Evolutionary conservation across 92 coral and sea anemone genomes (phyloP).

Genomic region (Phenganax subtilis): DNA sequence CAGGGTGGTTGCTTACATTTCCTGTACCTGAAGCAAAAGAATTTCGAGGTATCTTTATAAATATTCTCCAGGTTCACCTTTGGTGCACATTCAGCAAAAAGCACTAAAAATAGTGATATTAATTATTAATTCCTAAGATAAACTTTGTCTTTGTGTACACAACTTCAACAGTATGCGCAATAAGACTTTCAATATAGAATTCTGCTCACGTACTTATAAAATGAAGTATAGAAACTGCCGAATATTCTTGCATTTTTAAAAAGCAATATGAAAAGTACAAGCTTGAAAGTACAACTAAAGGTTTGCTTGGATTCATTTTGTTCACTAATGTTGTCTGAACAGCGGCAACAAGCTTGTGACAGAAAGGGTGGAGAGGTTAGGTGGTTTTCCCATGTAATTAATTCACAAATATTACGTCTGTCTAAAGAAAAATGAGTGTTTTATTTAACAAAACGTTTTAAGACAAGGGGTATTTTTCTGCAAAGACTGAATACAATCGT

Average conservation of each 20-base stretch:
- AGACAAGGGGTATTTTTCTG: neutral
- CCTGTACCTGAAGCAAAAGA: conserved; percentile 6
- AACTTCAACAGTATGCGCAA: neutral
- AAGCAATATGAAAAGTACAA: conserved; percentile 16
- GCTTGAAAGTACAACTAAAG: conserved; percentile 14
- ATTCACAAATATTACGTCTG: neutral
- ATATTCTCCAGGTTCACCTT: conserved; percentile 11
- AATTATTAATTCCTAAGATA: neutral
- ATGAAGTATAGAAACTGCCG: conserved; percentile 29
- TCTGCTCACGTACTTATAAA: conserved; percentile 20
- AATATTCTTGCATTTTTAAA: conserved; percentile 4
- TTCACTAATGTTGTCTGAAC: neutral
- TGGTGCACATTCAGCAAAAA: conserved; percentile 34
- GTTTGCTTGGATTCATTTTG: conserved; percentile 26
- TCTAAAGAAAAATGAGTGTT: neutral
- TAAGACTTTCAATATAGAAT: neutral
- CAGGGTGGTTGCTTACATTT: neutral
- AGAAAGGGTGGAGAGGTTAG: conserved; percentile 4
- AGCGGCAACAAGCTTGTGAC: neutral
- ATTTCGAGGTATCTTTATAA: conserved; percentile 7
- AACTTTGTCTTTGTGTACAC: neutral
- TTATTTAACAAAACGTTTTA: neutral
- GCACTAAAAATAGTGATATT: conserved; percentile 8
- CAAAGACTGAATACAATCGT: neutral
- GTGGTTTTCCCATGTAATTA: neutral